A percentile compares a stretch with the other conserved stretches of the same genome.
phyloP scores from a whole-genome alignment of 2,113 vertebrate species.

The Columba janthina region DNA sequence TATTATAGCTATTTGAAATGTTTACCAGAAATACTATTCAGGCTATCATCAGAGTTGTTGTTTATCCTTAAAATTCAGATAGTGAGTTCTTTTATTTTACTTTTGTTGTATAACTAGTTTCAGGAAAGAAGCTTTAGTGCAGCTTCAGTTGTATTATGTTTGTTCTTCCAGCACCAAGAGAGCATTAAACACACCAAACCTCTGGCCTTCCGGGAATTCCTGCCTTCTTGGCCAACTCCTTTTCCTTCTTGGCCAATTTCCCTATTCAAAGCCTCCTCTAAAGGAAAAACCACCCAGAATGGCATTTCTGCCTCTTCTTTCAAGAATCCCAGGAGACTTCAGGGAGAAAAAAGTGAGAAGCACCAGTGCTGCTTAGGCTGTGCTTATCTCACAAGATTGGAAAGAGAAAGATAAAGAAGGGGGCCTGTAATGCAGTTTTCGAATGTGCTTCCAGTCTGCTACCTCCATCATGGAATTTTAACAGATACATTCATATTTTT shows the following conservation, averaged over 20 bases:
- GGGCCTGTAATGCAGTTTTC: not conserved
- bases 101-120: not conserved
- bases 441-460: not conserved
- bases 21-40: not conserved
- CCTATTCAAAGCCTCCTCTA: conserved; percentile 26
- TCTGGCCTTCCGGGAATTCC: conserved; percentile 20
- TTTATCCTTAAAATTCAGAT: not conserved
- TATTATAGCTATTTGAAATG: not conserved
- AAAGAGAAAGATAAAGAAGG: not conserved
- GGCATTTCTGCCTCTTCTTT: conserved; percentile 48
- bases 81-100: not conserved
- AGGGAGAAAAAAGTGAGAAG: not conserved
- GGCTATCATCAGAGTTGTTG: not conserved
- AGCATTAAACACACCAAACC: not conserved
- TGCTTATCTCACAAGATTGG: not conserved
- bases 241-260: conserved; percentile 35
- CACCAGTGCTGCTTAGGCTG: not conserved
- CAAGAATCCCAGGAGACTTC: conserved; percentile 43
- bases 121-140: not conserved
- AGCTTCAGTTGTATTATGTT: not conserved
- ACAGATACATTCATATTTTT: not conserved
- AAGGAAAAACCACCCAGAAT: conserved; percentile 18
- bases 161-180: not conserved
- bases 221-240: conserved; percentile 7
- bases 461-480: not conserved